Conservation (phyloP, 2,113 vertebrate genomes). For the cattle (Bos taurus) region DNA sequence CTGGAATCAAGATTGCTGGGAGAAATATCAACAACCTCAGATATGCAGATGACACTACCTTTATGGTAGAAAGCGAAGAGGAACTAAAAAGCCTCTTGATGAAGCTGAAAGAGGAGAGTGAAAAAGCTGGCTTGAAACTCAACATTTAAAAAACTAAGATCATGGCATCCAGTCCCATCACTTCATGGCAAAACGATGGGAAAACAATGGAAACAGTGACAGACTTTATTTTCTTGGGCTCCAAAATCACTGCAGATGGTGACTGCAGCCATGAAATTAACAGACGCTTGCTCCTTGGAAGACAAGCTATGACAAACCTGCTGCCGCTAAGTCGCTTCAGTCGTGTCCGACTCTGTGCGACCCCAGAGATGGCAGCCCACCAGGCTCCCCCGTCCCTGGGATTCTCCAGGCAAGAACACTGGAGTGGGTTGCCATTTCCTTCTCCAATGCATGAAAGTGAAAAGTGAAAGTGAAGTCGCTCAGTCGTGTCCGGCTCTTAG, state of each 20-base stretch:
- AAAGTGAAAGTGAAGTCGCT: no score
- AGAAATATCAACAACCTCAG: neutral
- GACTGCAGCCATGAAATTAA: neutral
- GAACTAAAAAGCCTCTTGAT: neutral
- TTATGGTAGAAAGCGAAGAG: neutral
- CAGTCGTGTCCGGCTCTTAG: no score
- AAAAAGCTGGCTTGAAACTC: neutral
- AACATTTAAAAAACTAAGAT: neutral
- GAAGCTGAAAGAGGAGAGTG: neutral
- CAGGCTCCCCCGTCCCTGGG: no score
- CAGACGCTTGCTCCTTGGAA: neutral
- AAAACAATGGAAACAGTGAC: neutral
- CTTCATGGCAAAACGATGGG: neutral
- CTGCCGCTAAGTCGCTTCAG: no score
- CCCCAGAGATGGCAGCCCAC: no score
- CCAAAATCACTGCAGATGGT: neutral
- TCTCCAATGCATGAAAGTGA: no score
- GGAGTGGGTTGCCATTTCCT: no score
- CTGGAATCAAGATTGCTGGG: neutral
- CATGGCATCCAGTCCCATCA: neutral
- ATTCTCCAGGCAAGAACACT: no score
- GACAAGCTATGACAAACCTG: neutral
- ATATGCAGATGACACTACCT: neutral
- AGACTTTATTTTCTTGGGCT: neutral
- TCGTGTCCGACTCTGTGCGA: no score